phyloP scores from a whole-genome alignment of 2,113 vertebrate genomes.

The Melanotaenia duboulayi region DNA sequence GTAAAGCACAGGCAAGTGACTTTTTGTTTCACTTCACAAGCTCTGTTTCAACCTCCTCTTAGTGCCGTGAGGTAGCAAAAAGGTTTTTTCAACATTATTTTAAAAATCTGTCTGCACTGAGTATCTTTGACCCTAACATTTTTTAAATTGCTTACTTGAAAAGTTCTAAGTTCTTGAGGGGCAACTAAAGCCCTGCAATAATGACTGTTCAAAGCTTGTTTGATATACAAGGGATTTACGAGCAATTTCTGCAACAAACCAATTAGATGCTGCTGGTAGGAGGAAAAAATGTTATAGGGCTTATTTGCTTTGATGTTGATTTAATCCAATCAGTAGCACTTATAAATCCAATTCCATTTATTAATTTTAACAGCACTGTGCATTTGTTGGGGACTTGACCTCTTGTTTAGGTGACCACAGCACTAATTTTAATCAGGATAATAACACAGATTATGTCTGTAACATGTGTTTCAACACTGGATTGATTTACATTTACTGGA shows the following conservation, averaged over 20 bases:
- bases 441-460: neutral
- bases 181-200: conserved; percentile 32
- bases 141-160: conserved; percentile 19
- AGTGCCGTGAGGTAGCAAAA: neutral
- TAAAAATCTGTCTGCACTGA: neutral
- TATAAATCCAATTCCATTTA: conserved; percentile 51
- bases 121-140: conserved; percentile 15
- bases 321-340: conserved; percentile 54
- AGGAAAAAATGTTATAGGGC: conserved; percentile 9
- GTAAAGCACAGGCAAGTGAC: conserved; percentile 39
- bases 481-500: neutral
- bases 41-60: conserved; percentile 11
- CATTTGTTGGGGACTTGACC: conserved; percentile 39
- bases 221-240: conserved; percentile 42
- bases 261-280: conserved; percentile 26
- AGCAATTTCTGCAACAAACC: conserved; percentile 50
- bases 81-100: conserved; percentile 14
- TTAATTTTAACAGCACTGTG: conserved; percentile 44
- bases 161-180: conserved; percentile 42
- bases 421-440: neutral
- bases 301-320: conserved; percentile 50
- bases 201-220: conserved; percentile 43
- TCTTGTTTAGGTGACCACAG: conserved; percentile 34
- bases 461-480: neutral
- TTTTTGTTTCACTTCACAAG: conserved; percentile 31